Conservation (phyloP, 2,113 vertebrate species). For the Scomber scombrus region DNA sequence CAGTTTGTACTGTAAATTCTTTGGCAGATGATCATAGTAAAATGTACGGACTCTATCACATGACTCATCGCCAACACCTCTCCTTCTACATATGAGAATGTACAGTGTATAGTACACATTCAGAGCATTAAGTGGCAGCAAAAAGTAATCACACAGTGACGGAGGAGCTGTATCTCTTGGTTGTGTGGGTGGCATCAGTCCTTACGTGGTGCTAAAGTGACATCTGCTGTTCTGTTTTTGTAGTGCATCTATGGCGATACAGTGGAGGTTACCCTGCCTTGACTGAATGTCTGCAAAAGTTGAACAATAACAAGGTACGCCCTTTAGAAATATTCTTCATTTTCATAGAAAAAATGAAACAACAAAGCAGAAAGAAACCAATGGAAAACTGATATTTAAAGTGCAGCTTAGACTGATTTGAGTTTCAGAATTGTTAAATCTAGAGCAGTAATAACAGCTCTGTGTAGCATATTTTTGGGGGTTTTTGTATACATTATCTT, state of each 20-base stretch:
- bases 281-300: slow-evolving; percentile 92
- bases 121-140: not conserved
- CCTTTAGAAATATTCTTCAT: not conserved
- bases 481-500: not conserved
- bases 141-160: not conserved
- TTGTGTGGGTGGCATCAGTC: slow-evolving; percentile 24
- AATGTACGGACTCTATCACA: not conserved
- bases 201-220: slow-evolving; percentile 61
- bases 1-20: not conserved
- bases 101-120: slow-evolving; percentile 4
- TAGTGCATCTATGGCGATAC: slow-evolving; percentile 97
- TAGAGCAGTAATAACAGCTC: not conserved
- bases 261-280: slow-evolving; percentile 94
- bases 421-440: not conserved
- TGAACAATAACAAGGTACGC: slow-evolving; percentile 89
- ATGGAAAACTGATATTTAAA: not conserved
- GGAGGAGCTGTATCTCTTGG: not conserved
- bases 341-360: not conserved
- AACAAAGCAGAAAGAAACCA: not conserved
- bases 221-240: slow-evolving; percentile 76
- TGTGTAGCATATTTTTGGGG: not conserved
- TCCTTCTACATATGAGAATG: slow-evolving; percentile 23
- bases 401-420: not conserved
- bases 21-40: slow-evolving; percentile 28
- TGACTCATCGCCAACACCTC: slow-evolving; percentile 19